Evolutionary conservation across 2,797 vertebrate genomes (phyloP).

Genomic region (Lagodon rhomboides): DNA sequence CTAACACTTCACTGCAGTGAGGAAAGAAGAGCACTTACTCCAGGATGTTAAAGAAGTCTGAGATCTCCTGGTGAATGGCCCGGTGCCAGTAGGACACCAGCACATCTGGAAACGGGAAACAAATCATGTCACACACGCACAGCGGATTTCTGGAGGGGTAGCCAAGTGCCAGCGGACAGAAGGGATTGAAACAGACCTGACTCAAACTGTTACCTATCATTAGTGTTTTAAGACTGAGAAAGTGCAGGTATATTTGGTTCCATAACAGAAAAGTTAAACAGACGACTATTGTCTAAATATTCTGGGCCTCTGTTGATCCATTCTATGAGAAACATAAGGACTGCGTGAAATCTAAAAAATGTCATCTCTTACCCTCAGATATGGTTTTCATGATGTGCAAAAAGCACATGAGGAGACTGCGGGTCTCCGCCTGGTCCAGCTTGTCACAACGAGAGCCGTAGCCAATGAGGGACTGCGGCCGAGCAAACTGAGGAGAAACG

Average conservation of each 20-base stretch:
- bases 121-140: slow-evolving; percentile 19
- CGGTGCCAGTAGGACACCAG: slow-evolving; percentile 97
- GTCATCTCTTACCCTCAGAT: slow-evolving; percentile 89
- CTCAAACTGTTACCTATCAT: not conserved
- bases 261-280: not conserved
- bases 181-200: not conserved
- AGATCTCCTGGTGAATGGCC: slow-evolving; percentile 95
- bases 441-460: slow-evolving; percentile 97
- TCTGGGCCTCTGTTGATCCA: not conserved
- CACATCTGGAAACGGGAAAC: slow-evolving; percentile 87
- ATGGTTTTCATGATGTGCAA: slow-evolving; percentile 99
- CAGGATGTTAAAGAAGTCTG: slow-evolving; percentile 98
- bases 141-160: not conserved
- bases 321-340: not conserved
- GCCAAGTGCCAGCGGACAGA: not conserved
- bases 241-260: not conserved
- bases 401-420: slow-evolving; percentile 97
- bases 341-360: not conserved
- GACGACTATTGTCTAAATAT: not conserved
- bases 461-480: slow-evolving; percentile 96
- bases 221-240: slow-evolving; percentile 6
- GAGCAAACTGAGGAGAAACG: slow-evolving; percentile 87
- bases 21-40: slow-evolving; percentile 91
- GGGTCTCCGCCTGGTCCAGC: slow-evolving; percentile 97
- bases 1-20: slow-evolving; percentile 8